Conservation (phyloP, 2,888 invertebrate species). For the Caenorhabditis becei region DNA sequence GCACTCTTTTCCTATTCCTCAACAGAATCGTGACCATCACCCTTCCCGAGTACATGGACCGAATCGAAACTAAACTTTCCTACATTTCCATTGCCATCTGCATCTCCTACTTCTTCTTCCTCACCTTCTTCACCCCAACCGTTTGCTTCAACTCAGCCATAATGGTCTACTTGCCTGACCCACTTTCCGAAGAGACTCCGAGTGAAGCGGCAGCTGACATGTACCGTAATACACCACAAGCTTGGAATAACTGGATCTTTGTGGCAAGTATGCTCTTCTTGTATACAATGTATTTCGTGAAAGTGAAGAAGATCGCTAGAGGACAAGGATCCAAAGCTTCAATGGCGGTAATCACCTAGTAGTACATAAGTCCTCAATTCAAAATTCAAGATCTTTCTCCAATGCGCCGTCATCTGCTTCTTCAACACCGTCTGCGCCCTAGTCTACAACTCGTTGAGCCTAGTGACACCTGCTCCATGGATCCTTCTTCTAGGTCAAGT, state of each 20-base stretch:
- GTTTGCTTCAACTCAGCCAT: conserved; percentile 29
- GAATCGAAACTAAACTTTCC: conserved; percentile 17
- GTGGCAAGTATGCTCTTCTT: conserved; percentile 32
- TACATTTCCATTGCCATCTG: conserved; percentile 10
- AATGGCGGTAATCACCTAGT: conserved; percentile 15
- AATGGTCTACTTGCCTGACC: conserved; percentile 35
- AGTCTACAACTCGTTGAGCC: conserved; percentile 32
- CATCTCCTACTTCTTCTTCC: conserved; percentile 11
- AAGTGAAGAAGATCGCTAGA: conserved; percentile 39
- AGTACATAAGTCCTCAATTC: background rate
- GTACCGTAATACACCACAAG: conserved; percentile 32
- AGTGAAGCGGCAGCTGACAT: background rate
- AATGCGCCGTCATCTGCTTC: conserved; percentile 44
- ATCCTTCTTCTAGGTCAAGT: conserved; percentile 29
- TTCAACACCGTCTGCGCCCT: conserved; percentile 48
- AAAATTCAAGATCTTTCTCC: conserved; percentile 41
- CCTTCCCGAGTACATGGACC: conserved; percentile 14
- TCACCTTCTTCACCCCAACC: conserved; percentile 29
- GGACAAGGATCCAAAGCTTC: conserved; percentile 47
- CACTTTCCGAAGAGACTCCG: background rate
- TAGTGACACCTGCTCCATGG: conserved; percentile 33
- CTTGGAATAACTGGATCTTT: conserved; percentile 47
- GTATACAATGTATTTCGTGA: conserved; percentile 34
- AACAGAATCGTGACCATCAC: conserved; percentile 28
- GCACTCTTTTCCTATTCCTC: conserved; percentile 32